Percentiles rank a stretch among this genome's conserved stretches.
Conservation (phyloP, 2,113 vertebrate species). For the Chionis minor region DNA sequence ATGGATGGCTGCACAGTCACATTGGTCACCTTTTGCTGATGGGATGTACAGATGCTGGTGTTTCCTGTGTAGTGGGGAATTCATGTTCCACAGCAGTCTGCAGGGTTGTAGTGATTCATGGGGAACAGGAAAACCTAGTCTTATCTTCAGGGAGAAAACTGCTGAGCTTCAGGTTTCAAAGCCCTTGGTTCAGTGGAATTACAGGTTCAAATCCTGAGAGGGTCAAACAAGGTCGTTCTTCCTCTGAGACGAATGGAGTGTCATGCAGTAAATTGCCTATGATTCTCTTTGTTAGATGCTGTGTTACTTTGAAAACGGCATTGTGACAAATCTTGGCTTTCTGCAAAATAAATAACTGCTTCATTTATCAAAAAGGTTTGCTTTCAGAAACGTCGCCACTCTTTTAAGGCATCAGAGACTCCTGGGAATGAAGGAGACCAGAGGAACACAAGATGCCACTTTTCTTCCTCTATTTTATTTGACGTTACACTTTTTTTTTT, state of each 20-base stretch:
- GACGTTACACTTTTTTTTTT: not conserved
- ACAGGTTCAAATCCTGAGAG: slow-evolving; percentile 30
- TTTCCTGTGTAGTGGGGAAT: not conserved
- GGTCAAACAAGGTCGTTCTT: slow-evolving; percentile 45
- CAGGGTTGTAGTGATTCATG: not conserved
- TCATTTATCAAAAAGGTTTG: slow-evolving; percentile 38
- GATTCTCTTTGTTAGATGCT: slow-evolving; percentile 41
- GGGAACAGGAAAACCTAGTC: not conserved
- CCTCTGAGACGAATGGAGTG: slow-evolving; percentile 31
- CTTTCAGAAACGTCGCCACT: not conserved
- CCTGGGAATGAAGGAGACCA: not conserved
- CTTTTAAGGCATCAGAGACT: not conserved
- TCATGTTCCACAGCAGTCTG: not conserved
- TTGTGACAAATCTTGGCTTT: slow-evolving; percentile 7
- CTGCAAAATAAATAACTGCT: slow-evolving; percentile 45
- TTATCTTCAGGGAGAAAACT: slow-evolving; percentile 34
- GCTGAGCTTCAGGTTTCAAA: slow-evolving; percentile 39
- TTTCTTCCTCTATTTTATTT: slow-evolving; percentile 4
- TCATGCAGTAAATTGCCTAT: not conserved
- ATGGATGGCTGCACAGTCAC: not conserved
- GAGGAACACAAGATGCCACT: not conserved
- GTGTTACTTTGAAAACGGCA: slow-evolving; percentile 8
- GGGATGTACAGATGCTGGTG: not conserved
- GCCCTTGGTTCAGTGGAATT: slow-evolving; percentile 24
- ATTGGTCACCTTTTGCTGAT: not conserved